Base-by-base conservation (phyloP, 2,888 invertebrate genomes). In the Spialia ferax region DNA sequence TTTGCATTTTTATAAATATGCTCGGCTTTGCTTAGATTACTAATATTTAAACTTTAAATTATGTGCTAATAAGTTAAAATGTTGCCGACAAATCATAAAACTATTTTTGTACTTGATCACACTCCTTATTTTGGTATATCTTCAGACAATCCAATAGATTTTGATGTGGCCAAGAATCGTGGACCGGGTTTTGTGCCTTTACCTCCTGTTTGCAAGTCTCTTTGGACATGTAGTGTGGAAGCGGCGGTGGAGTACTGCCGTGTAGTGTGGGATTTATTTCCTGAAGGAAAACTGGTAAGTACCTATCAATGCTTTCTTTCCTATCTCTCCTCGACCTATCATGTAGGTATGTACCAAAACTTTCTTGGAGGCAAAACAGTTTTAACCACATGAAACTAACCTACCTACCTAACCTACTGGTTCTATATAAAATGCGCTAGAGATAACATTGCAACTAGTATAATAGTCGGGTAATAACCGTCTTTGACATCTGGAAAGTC, bases 191-290 rank as follows among this genome's bases (percentile, higher is more conserved):
- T 96, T 76, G 96, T 97, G 64, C 97, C 96, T 0, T 92, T 98
- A 52, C 96, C 97, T 6, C 97, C 98, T 1, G 96, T 99, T 70
- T 96, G 96, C 71, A 99, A 99, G 89, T 97, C 98, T 0, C 86
- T 99, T 63, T 99, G 99, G 99, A 99, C 99, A 0, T 98, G 98
- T 80, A 97, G 97, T 74, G 97, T 99, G 0, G 99, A 99, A 94
- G 97, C 98, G 1, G 97, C 98, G 0, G 95, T 99, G 69, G 99
- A 99, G 88, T 99, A 99, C 84, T 98, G 99, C 78, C 95, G 99
- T 23, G 98, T 99, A 75, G 98, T 99, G 0, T 99, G 98, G 97
- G 99, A 99, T 89, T 94, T 99, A n/a, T 99, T 98, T 93, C 98
- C 99, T 0, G 95, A 96, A 69, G 97, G 97, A 69, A 98, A 98